Evolutionary conservation across 2,113 vertebrate genomes (phyloP).

Genomic region (Phyllopteryx taeniolatus): DNA sequence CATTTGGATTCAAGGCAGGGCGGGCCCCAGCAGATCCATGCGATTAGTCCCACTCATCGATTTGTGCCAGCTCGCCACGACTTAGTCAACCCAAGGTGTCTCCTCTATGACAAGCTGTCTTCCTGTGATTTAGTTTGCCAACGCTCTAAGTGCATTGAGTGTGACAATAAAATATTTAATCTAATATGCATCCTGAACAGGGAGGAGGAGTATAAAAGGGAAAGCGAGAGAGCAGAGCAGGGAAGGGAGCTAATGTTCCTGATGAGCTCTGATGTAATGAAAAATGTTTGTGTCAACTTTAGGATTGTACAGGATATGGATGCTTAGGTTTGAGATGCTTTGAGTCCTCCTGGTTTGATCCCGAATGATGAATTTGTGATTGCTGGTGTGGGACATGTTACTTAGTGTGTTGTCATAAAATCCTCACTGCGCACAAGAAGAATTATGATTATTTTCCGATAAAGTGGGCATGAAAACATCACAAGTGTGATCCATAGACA

Average conservation of each 20-base stretch:
- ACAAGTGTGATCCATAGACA: conserved; percentile 23
- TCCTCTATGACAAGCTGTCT: conserved; percentile 71
- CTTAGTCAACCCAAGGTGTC: conserved; percentile 73
- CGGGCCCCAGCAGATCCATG: conserved; percentile 66
- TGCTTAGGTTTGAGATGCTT: neutral
- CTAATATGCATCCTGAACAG: conserved; percentile 70
- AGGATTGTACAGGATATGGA: conserved; percentile 27
- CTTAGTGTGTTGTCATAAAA: conserved; percentile 13
- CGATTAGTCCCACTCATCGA: conserved; percentile 71
- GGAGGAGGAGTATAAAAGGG: conserved; percentile 46
- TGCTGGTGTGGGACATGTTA: conserved; percentile 3
- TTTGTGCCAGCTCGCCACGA: conserved; percentile 67
- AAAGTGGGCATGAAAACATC: conserved; percentile 27
- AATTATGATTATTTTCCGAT: conserved; percentile 36
- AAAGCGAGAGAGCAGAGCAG: conserved; percentile 16
- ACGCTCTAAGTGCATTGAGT: conserved; percentile 72
- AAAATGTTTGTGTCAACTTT: conserved; percentile 43
- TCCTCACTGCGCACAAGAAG: conserved; percentile 4
- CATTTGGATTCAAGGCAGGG: conserved; percentile 68
- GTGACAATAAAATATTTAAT: conserved; percentile 76
- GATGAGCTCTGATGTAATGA: conserved; percentile 54
- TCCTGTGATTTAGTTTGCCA: conserved; percentile 71
- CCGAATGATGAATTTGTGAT: conserved; percentile 4
- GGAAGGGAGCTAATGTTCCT: conserved; percentile 32
- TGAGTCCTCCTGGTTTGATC: conserved; percentile 7